Evolutionary conservation across 2,113 vertebrate species (phyloP).

Genomic region (Stegastes partitus): DNA sequence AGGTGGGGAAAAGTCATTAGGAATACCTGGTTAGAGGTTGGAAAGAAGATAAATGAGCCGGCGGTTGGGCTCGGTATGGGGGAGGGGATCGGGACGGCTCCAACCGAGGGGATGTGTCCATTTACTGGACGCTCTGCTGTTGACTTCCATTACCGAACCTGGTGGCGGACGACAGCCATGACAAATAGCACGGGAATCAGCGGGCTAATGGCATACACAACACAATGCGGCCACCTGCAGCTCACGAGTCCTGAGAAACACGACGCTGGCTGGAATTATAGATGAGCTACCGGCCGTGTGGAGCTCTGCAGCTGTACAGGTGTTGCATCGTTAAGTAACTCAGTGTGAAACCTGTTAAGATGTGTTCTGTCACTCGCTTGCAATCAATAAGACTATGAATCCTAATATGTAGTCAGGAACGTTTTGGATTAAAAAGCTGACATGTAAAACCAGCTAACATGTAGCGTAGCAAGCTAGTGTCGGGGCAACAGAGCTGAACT

Average conservation of each 20-base stretch:
- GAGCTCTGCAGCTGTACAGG: conserved; percentile 1
- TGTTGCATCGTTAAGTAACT: neutral
- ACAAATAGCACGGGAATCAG: conserved; percentile 35
- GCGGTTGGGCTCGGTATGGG: conserved; percentile 2
- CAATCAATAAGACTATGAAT: neutral
- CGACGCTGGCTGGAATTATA: conserved; percentile 12
- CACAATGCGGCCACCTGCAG: neutral
- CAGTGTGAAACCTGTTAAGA: neutral
- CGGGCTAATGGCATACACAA: conserved; percentile 10
- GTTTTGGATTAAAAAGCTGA: neutral
- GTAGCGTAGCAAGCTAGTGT: too few species aligned
- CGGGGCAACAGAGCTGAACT: too few species aligned
- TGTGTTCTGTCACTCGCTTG: neutral
- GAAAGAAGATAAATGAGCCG: conserved; percentile 56
- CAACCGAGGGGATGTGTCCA: conserved; percentile 11
- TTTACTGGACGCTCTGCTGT: conserved; percentile 27
- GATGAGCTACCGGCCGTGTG: conserved; percentile 2
- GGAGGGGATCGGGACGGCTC: neutral
- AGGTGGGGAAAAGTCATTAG: conserved; percentile 21
- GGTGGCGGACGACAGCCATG: conserved; percentile 27
- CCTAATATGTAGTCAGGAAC: conserved; percentile 4
- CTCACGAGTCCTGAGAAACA: neutral
- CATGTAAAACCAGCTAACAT: too few species aligned
- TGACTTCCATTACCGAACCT: conserved; percentile 47
- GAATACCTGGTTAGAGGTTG: conserved; percentile 27